Base-by-base conservation (phyloP, 1,140 invertebrate species). In the Hormaphis cornu region DNA sequence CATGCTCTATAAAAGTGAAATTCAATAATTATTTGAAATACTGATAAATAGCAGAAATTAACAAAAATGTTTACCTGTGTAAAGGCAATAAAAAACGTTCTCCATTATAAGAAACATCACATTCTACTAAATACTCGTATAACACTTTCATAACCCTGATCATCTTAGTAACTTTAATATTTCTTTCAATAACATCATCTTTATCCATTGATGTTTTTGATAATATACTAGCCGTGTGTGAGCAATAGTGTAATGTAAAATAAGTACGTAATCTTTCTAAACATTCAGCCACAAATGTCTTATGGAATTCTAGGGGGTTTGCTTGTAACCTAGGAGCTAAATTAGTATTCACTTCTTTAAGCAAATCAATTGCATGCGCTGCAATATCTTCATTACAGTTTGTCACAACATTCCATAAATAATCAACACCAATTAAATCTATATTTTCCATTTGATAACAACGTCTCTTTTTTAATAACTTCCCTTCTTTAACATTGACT, bases 381-480 rank as follows among this genome's bases (percentile, higher is more conserved):
- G 93, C 92, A 72, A 97, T 95, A 74, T 96, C 93, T 75, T 97
- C 93, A 14, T 85, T 84, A 72, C 91, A 90, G 72, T 89, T 87
- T 12, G 91, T 88, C 58, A 96, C 90, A 35, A 93, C 89, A 77
- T 91, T 85, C 95, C 95, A 98, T 71, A 98, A 82, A 83, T 98
- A 98, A 80, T 97, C 94, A 74, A 93, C 86, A 71, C 95, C 95
- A 76, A 97, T 94, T 72, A 98, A 84, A 82, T 97, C 93, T 71
- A 88, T 83, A 77, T 91, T 89, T 76, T 91, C 89, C 79, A 85
- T 86, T 59, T 91, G 81, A 77, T 91, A 85, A 75, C 87, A 89
- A 76, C 91, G 84, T 77, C 91, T 82, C 78, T 94, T 95, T 53
- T 88, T 79, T 77, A 93, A 89, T 26, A 98, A 80, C 80, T 97